Evolutionary conservation across 1,140 invertebrate species (phyloP), one percentile per base, ranked within the genome.

Genomic region (Bombus difficillimus): DNA sequence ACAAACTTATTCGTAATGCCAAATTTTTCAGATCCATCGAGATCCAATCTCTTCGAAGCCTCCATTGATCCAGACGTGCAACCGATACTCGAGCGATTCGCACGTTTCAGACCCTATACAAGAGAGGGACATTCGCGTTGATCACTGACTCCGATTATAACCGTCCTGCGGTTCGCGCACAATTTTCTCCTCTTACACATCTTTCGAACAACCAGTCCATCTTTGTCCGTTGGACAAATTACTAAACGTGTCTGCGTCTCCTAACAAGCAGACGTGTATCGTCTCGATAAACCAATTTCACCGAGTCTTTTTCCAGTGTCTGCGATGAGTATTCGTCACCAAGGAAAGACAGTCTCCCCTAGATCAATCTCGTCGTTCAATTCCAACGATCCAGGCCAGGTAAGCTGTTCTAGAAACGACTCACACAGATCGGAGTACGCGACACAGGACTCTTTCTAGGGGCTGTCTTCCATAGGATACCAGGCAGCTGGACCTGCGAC

Each of bases 381-480:
- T 53, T 64, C 28, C 34, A 34, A 39, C 3, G 22, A n/a, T n/a
- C 28, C 53, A 64, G 47, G 37, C 64, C 25, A 47, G 39, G 59
- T 12, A 18, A 43, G 43, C 34, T 25, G 53, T 64, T 72, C 34
- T n/a, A 15, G 25, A 10, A 69, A 53, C 6, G 41, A 4, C 25
- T 32, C 37, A 5, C 69, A 25, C 32, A 41, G 53, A 32, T 59
- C 74, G 71, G 32, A 43, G 25, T 32, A 43, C 34, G 25, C 47
- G n/a, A 71, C 59, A 47, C 37, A 59, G 22, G 8, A 47, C 86
- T 68, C 18, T 76, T 28, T 69, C 93, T 92, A 95, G 64, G 93
- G 94, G 88, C 95, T 95, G 88, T 95, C 95, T 83, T 95, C 94
- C 79, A 94, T 92, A 68, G 94, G 91, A 89, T 95, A 95, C 94